A percentile compares a stretch with the other conserved stretches of the same genome.
Evolutionary conservation across 2,797 vertebrate genomes (phyloP).

Genomic region (Decapterus maruadsi): DNA sequence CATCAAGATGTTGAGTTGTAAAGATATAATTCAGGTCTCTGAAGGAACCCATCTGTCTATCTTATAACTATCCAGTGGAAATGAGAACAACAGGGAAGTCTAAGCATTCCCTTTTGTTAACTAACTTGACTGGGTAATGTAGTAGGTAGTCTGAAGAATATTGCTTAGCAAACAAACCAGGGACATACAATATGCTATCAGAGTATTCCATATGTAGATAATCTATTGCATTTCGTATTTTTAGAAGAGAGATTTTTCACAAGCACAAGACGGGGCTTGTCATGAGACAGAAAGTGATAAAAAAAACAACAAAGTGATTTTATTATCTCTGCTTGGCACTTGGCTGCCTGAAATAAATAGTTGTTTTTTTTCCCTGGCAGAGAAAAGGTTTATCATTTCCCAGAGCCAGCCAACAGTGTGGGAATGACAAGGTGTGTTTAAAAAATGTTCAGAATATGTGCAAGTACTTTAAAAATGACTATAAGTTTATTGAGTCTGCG

Average conservation of each 20-base stretch:
- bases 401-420: neutral
- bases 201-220: slow-evolving; percentile 38
- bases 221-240: slow-evolving; percentile 33
- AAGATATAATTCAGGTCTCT: neutral
- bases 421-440: slow-evolving; percentile 12
- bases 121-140: neutral
- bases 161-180: slow-evolving; percentile 16
- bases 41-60: neutral
- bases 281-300: slow-evolving; percentile 16
- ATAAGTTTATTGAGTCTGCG: slow-evolving; percentile 8
- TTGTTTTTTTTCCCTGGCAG: slow-evolving; percentile 4
- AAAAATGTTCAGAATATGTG: slow-evolving; percentile 12
- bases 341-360: slow-evolving; percentile 22
- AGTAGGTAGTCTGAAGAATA: slow-evolving; percentile 10
- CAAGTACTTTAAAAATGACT: neutral
- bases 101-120: slow-evolving; percentile 2
- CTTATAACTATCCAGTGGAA: neutral
- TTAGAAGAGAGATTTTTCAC: slow-evolving; percentile 33
- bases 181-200: slow-evolving; percentile 13
- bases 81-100: neutral
- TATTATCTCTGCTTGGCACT: slow-evolving; percentile 24
- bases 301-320: neutral
- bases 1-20: neutral
- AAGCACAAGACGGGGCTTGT: slow-evolving; percentile 26
- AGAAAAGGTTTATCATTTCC: slow-evolving; percentile 3